These are phyloP conservation scores for Halictus quadricinctus DNA, from an alignment of 2,888 invertebrate genomes.

Conservation along the genomic window DNA sequence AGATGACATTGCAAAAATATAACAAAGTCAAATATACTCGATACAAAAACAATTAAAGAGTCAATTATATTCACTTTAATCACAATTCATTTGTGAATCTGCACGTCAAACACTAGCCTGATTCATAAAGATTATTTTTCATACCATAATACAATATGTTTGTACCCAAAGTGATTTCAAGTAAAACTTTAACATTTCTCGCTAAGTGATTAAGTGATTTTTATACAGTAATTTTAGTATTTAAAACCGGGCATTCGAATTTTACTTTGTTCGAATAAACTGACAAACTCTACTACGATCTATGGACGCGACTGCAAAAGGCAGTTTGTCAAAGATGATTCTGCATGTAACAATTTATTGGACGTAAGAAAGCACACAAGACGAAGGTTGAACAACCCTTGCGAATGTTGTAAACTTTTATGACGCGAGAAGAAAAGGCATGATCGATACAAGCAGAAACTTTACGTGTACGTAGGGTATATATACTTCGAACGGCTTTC, in stretches of 20 bases:
- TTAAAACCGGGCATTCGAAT: neutral
- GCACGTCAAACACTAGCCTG: too few relatives aligned
- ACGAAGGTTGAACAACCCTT: conserved; percentile 16
- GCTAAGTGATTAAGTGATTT: too few relatives aligned
- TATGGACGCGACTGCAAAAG: neutral
- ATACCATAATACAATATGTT: too few relatives aligned
- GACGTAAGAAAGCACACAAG: neutral
- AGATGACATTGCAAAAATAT: too few relatives aligned
- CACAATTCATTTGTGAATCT: too few relatives aligned
- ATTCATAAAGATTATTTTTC: too few relatives aligned
- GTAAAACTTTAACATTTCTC: too few relatives aligned
- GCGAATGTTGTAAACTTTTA: conserved; percentile 34
- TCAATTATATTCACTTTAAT: too few relatives aligned
- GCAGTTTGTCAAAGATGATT: neutral
- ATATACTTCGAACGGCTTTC: neutral
- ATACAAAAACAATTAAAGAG: too few relatives aligned
- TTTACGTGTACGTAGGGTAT: neutral
- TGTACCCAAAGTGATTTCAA: too few relatives aligned
- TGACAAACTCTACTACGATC: neutral
- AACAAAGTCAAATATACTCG: too few relatives aligned
- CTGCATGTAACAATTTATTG: neutral
- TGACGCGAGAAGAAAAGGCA: neutral
- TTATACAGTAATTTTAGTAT: too few relatives aligned
- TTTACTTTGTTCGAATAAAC: neutral
- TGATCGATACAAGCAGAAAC: neutral